Evolutionary conservation across 2,888 invertebrate species (phyloP), one percentile per base, ranked within the genome.

Genomic region (Drosophila vallismaia): DNA sequence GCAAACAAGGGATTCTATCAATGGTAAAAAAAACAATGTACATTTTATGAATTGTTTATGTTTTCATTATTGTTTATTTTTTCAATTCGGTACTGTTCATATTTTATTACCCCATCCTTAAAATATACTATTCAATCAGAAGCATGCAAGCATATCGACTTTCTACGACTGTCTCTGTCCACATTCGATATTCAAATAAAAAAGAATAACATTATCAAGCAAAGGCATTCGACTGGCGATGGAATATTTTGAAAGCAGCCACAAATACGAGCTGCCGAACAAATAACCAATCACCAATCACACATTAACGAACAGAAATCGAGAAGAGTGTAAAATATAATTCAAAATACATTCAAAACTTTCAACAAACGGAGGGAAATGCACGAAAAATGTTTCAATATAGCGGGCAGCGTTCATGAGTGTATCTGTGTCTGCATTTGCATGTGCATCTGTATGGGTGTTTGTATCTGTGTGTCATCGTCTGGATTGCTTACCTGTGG

Each of bases 401-500:
- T 67, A 38, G 50, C 72, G 59, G 55, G 68, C 55, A 48, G 42
- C 45, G 45, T 52, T 24, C 46, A n/a, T 38, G 29, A 58, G 48
- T 55, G 42, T 51, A 40, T 44, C 36, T 50, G 42, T 49, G 26
- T 68, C 44, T 24, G 24, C 24, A 44, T 49, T 24, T 38, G 55
- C 68, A 36, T 31, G 29, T 36, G 54, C 54, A 48, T 67, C 50
- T 50, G 48, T 48, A 26, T 60, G 45, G 40, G 51, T 59, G 38
- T 40, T 29, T 46, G 45, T 50, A 28, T 58, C 46, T 49, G 68
- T 55, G 38, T 52, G 33, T 44, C 40, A n/a, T 10, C 10, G 14
- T 50, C 49, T 51, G 51, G 58, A 54, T 1, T 48, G 68, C 72
- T 88, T 91, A 92, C 92, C 92, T 92, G 92, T 83, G 92, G 92